These are phyloP conservation scores for Barnardius zonarius DNA, from an alignment of 2,113 vertebrate species.

Conservation along the genomic window DNA sequence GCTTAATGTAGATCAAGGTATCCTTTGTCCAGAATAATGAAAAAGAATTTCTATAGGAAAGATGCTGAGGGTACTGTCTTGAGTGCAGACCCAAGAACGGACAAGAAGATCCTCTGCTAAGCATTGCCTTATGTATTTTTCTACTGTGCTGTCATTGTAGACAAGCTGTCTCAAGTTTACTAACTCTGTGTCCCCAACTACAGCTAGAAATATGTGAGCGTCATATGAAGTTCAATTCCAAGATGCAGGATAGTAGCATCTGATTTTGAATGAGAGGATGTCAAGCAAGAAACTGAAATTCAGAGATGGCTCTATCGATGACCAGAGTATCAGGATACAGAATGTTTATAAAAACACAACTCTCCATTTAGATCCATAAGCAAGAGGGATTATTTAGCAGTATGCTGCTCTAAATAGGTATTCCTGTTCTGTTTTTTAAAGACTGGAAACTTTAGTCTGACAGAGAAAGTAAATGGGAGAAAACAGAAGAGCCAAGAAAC, in stretches of 20 bases:
- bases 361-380: not conserved
- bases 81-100: not conserved
- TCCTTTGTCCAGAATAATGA: not conserved
- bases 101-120: not conserved
- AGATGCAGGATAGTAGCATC: not conserved
- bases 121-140: not conserved
- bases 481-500: not conserved
- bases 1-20: not conserved
- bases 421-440: not conserved
- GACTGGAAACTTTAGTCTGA: not conserved
- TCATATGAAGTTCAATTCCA: not conserved
- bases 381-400: not conserved
- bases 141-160: not conserved
- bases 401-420: not conserved
- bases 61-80: not conserved
- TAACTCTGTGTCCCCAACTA: not conserved
- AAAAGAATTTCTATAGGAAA: not conserved
- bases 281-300: not conserved
- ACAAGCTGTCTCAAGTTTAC: not conserved
- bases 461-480: not conserved
- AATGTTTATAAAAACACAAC: not conserved
- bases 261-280: not conserved
- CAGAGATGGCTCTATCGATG: not conserved
- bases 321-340: not conserved
- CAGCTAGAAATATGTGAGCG: fast-evolving